A percentile compares a stretch with the other conserved stretches of the same genome.
These are phyloP conservation scores for Ostrea edulis DNA, from an alignment of 1,140 invertebrate species.

Conservation along the genomic window DNA sequence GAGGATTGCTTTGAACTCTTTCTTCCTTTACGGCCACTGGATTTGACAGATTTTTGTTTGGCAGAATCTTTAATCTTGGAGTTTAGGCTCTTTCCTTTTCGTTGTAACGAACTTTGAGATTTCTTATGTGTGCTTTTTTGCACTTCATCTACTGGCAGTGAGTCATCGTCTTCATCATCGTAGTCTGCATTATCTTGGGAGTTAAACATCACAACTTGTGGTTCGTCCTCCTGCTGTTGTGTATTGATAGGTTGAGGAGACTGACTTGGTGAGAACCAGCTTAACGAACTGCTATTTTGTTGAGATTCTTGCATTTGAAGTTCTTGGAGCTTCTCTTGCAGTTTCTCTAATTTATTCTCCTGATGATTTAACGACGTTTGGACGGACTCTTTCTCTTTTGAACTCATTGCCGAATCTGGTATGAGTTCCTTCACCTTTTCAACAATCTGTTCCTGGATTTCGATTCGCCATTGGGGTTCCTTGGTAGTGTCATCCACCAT, in stretches of 20 bases:
- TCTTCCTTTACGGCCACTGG: neutral
- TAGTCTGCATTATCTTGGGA: neutral
- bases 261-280: neutral
- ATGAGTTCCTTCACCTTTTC: neutral
- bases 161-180: neutral
- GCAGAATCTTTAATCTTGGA: neutral
- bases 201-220: neutral
- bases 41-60: neutral
- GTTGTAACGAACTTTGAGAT: neutral
- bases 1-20: neutral
- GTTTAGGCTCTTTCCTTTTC: no score
- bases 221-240: neutral
- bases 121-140: neutral
- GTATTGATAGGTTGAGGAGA: neutral
- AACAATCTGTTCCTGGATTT: neutral
- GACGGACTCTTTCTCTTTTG: slow-evolving; percentile 13
- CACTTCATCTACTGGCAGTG: no score
- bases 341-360: neutral
- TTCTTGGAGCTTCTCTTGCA: neutral
- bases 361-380: neutral
- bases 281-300: neutral
- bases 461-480: neutral
- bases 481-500: slow-evolving; percentile 22
- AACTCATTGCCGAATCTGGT: neutral
- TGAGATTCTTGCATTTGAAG: neutral